Conservation (phyloP, 2,113 vertebrate species). For the Dasypus novemcinctus region DNA sequence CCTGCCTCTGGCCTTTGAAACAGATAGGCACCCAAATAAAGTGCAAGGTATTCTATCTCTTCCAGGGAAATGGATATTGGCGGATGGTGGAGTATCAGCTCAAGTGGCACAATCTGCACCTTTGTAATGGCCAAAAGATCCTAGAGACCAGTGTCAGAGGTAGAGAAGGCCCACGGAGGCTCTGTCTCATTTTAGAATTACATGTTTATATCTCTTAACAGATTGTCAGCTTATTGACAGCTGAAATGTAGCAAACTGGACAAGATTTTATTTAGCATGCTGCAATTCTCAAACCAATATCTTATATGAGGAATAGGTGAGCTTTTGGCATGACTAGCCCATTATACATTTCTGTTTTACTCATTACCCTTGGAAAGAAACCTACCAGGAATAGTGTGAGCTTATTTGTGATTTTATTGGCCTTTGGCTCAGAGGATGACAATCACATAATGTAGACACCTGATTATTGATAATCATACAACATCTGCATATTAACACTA, state of each 20-base stretch:
- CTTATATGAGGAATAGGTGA: neutral
- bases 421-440: neutral
- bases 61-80: neutral
- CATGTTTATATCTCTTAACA: neutral
- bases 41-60: neutral
- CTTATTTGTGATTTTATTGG: slow-evolving; percentile 13
- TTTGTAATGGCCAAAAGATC: neutral
- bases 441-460: neutral
- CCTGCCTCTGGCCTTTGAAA: neutral
- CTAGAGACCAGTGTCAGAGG: neutral
- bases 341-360: neutral
- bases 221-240: neutral
- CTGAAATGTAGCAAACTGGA: neutral
- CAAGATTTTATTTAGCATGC: neutral
- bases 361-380: neutral
- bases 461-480: neutral
- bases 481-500: neutral
- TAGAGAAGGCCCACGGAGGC: neutral
- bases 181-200: neutral
- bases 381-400: neutral
- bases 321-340: neutral
- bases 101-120: neutral
- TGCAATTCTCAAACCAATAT: neutral
- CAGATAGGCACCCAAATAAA: neutral
- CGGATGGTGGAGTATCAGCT: neutral